Evolutionary conservation across 1,140 invertebrate genomes (phyloP).

Genomic region (Parapsyche elsis): DNA sequence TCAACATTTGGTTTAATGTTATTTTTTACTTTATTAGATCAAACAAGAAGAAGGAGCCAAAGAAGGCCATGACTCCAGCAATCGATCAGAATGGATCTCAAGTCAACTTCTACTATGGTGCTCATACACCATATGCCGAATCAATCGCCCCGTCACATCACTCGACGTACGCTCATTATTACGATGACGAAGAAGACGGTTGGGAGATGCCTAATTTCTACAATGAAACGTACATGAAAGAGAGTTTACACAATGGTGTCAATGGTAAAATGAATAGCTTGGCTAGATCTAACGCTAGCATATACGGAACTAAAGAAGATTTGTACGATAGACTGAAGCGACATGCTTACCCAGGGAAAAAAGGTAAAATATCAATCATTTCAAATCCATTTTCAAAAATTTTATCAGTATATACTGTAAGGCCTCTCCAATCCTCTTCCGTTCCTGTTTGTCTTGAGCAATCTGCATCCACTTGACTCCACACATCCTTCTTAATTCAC

Average conservation of each 20-base stretch:
- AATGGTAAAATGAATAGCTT: slow-evolving; percentile 89
- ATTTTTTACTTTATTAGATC: slow-evolving; percentile 67
- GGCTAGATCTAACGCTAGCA: slow-evolving; percentile 90
- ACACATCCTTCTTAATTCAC: too few species aligned
- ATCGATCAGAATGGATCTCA: slow-evolving; percentile 90
- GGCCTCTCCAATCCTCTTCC: too few species aligned
- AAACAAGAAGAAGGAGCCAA: slow-evolving; percentile 84
- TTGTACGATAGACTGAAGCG: slow-evolving; percentile 94
- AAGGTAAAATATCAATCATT: slow-evolving; percentile 73
- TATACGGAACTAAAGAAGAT: slow-evolving; percentile 96
- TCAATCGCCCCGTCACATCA: slow-evolving; percentile 95
- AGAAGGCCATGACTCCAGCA: slow-evolving; percentile 86
- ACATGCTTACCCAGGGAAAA: slow-evolving; percentile 95
- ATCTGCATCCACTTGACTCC: too few species aligned
- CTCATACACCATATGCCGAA: slow-evolving; percentile 90
- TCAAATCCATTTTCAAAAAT: background rate
- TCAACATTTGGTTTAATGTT: background rate
- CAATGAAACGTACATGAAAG: slow-evolving; percentile 97
- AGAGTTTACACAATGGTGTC: slow-evolving; percentile 82
- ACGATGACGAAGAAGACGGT: slow-evolving; percentile 93
- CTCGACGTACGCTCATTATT: slow-evolving; percentile 95
- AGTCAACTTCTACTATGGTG: slow-evolving; percentile 96
- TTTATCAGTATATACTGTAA: too few species aligned
- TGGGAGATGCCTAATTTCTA: slow-evolving; percentile 99
- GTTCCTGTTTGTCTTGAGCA: too few species aligned